phyloP scores from a whole-genome alignment of 2,113 vertebrate genomes.

The Seriola dumerili region DNA sequence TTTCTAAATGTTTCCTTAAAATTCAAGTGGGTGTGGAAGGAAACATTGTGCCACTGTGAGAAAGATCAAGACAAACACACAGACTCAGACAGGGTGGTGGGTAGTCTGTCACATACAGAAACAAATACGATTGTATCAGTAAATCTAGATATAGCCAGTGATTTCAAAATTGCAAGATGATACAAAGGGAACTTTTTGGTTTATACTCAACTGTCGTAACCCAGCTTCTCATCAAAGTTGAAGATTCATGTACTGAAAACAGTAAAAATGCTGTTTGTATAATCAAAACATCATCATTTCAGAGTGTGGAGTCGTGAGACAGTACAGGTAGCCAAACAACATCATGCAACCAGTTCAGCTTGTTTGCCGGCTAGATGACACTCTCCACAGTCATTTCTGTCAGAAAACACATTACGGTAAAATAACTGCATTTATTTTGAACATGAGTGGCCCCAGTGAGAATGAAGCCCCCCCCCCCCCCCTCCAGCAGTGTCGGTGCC shows the following conservation, averaged over 20 bases:
- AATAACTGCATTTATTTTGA: conserved; percentile 49
- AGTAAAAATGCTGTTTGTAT: conserved; percentile 27
- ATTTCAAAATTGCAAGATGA: not conserved
- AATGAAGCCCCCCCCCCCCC: conserved; percentile 33
- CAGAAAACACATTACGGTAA: conserved; percentile 49
- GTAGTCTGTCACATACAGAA: not conserved
- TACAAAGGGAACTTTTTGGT: not conserved
- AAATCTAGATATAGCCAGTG: not conserved
- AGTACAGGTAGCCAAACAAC: conserved; percentile 23
- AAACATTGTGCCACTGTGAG: conserved; percentile 9
- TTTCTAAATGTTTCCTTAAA: not conserved
- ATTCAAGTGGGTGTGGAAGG: not conserved
- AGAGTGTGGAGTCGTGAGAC: not conserved
- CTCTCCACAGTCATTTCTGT: conserved; percentile 39
- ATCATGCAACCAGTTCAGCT: conserved; percentile 21
- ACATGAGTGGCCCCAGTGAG: conserved; percentile 33
- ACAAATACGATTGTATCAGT: not conserved
- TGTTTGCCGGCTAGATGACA: conserved; percentile 35
- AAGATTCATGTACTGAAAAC: not conserved
- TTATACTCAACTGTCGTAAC: not conserved
- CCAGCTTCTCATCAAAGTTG: not conserved
- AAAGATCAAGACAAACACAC: not conserved
- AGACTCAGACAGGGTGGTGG: conserved; percentile 1
- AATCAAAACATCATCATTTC: not conserved
- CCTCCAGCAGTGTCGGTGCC: conserved; percentile 12